Percentiles rank a stretch among this genome's conserved stretches.
phyloP scores from a whole-genome alignment of 2,888 invertebrate genomes.

The Spodoptera exigua region DNA sequence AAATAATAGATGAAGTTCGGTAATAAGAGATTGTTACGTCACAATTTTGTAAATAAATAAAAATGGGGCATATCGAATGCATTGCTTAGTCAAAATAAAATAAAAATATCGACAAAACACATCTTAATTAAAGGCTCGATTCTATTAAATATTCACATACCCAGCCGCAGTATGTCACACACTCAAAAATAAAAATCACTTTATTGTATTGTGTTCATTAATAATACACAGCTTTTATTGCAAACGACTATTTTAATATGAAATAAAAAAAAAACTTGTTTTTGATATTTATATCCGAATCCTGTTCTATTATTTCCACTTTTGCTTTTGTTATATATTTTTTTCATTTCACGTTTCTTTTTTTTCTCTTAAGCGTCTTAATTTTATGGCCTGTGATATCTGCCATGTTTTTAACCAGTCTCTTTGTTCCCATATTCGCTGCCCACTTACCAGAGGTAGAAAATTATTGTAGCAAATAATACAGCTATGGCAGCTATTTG shows the following conservation, averaged over 20 bases:
- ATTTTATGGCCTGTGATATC: neutral
- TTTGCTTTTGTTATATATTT: no score
- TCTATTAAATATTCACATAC: constrained; percentile 14
- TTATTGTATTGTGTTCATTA: constrained; percentile 2
- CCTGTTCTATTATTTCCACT: neutral
- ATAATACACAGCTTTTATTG: neutral
- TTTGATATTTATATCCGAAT: neutral
- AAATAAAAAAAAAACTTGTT: neutral
- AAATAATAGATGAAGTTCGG: no score
- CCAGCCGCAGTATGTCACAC: constrained; percentile 13
- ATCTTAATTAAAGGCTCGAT: neutral
- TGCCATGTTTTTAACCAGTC: no score
- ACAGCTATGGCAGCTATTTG: constrained; percentile 50
- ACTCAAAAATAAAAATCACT: constrained; percentile 4
- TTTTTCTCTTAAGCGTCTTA: no score
- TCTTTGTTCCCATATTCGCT: constrained; percentile 48
- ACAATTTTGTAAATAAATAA: no score
- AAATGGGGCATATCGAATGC: neutral
- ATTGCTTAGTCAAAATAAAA: neutral
- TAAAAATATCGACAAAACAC: no score
- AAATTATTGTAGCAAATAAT: constrained; percentile 59
- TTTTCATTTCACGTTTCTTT: no score
- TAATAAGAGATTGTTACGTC: no score
- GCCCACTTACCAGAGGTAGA: constrained; percentile 45
- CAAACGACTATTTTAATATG: neutral